Evolutionary conservation across 2,797 vertebrate genomes (phyloP).

Genomic region (Delichon dasypus): DNA sequence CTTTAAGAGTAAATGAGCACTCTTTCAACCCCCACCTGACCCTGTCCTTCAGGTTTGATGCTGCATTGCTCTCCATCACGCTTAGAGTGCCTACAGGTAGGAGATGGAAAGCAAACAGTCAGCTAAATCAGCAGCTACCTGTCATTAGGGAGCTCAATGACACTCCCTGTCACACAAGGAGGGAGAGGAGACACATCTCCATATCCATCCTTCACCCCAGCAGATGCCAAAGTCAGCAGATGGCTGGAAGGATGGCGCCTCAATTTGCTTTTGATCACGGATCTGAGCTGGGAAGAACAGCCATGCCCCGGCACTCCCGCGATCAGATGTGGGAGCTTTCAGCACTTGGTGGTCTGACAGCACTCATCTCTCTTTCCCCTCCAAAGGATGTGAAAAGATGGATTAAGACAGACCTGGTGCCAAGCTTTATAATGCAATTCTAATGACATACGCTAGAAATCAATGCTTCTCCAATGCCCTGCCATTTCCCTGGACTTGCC

Average conservation of each 20-base stretch:
- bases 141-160: background rate
- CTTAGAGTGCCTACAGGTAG: background rate
- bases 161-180: background rate
- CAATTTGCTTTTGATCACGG: background rate
- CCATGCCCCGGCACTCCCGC: background rate
- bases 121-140: slow-evolving; percentile 2
- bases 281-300: background rate
- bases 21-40: background rate
- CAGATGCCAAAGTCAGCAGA: background rate
- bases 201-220: background rate
- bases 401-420: slow-evolving; percentile 44
- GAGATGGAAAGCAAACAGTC: background rate
- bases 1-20: background rate
- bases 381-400: background rate
- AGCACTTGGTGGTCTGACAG: background rate
- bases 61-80: background rate
- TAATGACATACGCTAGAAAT: background rate
- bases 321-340: background rate
- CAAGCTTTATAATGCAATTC: slow-evolving; percentile 33
- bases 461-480: slow-evolving; percentile 8
- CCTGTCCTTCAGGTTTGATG: background rate
- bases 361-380: background rate
- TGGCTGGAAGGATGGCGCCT: background rate
- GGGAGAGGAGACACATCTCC: background rate
- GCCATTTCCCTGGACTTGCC: background rate